Percentiles rank a stretch among this genome's conserved stretches.
These are phyloP conservation scores for Oikopleura dioica DNA, from an alignment of 23 tunicate species.

Conservation along the genomic window DNA sequence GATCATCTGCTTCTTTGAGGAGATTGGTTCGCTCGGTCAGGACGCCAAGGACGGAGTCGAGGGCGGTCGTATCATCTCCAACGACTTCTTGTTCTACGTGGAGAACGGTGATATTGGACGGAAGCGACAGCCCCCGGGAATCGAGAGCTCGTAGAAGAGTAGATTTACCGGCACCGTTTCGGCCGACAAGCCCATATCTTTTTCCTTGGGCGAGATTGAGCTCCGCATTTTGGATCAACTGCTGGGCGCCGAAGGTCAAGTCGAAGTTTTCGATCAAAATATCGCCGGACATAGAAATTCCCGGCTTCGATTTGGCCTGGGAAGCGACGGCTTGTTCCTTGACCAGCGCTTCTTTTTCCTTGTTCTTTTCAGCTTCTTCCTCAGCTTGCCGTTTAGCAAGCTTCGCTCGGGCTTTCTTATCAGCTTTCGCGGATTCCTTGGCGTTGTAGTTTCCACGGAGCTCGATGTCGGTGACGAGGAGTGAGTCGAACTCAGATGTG, in stretches of 20 bases:
- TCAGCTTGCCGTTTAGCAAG: slow-evolving; percentile 35
- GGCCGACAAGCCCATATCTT: slow-evolving; percentile 85
- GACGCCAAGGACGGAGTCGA: slow-evolving; percentile 54
- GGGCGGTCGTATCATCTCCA: slow-evolving; percentile 77
- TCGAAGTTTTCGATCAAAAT: slow-evolving; percentile 90
- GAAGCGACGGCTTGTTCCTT: neutral
- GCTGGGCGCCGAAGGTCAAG: slow-evolving; percentile 59
- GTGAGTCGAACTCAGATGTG: neutral
- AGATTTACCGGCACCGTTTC: slow-evolving; percentile 92
- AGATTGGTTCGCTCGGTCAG: slow-evolving; percentile 39
- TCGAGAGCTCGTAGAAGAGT: slow-evolving; percentile 36
- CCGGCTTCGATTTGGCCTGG: neutral
- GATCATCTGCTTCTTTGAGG: slow-evolving; percentile 24
- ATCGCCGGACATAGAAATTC: slow-evolving; percentile 17
- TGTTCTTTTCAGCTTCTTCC: neutral
- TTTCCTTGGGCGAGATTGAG: slow-evolving; percentile 50
- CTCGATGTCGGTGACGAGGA: neutral
- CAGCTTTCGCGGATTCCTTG: slow-evolving; percentile 67
- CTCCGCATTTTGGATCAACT: slow-evolving; percentile 64
- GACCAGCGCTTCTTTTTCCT: neutral
- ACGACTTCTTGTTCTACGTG: slow-evolving; percentile 99
- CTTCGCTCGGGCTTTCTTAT: slow-evolving; percentile 49
- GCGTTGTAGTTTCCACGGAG: slow-evolving; percentile 25
- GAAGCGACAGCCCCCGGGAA: slow-evolving; percentile 34
- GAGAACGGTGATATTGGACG: slow-evolving; percentile 37